A percentile compares a stretch with the other conserved stretches of the same genome.
These are phyloP conservation scores for Abscondita cerata DNA, from an alignment of 2,888 invertebrate genomes.

Conservation along the genomic window DNA sequence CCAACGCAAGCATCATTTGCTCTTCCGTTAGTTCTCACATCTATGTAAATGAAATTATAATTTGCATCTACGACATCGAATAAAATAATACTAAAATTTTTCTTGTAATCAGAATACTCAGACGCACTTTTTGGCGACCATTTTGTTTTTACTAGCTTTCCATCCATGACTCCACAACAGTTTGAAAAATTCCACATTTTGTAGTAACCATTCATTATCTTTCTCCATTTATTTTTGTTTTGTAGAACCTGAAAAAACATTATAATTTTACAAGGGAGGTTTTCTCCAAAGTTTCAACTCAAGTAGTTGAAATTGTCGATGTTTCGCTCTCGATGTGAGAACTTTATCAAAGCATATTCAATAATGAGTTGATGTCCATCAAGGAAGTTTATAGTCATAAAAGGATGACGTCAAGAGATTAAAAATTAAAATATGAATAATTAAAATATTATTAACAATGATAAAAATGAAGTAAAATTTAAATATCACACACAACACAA, in stretches of 20 bases:
- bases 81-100: constrained; percentile 2
- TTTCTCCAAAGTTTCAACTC: not conserved
- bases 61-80: constrained; percentile 1
- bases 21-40: not conserved
- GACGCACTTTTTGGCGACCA: not conserved
- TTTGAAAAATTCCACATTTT: too few relatives aligned
- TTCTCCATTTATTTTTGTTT: constrained; percentile 7
- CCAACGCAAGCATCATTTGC: not conserved
- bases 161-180: not conserved
- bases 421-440: too few relatives aligned
- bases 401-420: not conserved
- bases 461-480: too few relatives aligned
- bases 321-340: too few relatives aligned
- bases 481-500: too few relatives aligned
- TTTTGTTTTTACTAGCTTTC: constrained; percentile 3
- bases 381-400: too few relatives aligned
- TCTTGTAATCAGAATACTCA: constrained; percentile 6
- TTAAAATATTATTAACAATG: too few relatives aligned
- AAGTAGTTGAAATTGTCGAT: not conserved
- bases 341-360: too few relatives aligned
- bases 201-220: not conserved
- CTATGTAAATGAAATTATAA: not conserved
- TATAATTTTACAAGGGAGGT: not conserved
- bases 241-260: not conserved
- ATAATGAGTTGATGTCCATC: too few relatives aligned